Evolutionary conservation across 1,140 invertebrate genomes (phyloP).

Genomic region (Tetramorium simillimum): DNA sequence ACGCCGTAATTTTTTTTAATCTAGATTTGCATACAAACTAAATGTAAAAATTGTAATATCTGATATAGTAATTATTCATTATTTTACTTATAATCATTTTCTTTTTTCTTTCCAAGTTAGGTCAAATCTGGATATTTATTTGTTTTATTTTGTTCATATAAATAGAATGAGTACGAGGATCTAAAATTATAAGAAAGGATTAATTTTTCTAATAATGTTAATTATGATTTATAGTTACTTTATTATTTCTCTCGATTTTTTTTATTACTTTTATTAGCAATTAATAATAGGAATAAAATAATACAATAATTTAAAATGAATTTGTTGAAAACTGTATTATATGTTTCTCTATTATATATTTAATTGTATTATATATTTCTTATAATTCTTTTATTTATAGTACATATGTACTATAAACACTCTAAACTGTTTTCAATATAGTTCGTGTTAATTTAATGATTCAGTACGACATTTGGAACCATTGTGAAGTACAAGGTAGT

Average conservation of each 20-base stretch:
- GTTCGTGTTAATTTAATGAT: not conserved
- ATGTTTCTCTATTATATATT: not conserved
- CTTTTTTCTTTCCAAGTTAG: not conserved
- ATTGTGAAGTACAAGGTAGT: not conserved
- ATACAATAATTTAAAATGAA: not conserved
- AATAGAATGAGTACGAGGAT: not conserved
- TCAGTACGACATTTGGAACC: not conserved
- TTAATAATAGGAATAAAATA: not conserved
- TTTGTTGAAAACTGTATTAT: constrained; percentile 18
- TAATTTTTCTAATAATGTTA: not conserved
- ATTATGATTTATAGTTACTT: not conserved
- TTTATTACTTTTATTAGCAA: not conserved
- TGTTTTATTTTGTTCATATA: not conserved
- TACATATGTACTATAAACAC: not conserved
- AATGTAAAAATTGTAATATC: not conserved
- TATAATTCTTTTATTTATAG: not conserved
- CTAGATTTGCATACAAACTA: not conserved
- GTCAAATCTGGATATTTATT: not conserved
- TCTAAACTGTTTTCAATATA: not conserved
- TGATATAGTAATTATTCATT: not conserved
- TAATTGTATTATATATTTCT: not conserved
- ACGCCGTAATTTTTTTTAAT: not conserved
- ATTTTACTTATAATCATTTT: not conserved
- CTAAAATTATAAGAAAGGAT: not conserved
- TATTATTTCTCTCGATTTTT: not conserved